Conservation (phyloP, 2,113 vertebrate species). For the Brachyistius frenatus region DNA sequence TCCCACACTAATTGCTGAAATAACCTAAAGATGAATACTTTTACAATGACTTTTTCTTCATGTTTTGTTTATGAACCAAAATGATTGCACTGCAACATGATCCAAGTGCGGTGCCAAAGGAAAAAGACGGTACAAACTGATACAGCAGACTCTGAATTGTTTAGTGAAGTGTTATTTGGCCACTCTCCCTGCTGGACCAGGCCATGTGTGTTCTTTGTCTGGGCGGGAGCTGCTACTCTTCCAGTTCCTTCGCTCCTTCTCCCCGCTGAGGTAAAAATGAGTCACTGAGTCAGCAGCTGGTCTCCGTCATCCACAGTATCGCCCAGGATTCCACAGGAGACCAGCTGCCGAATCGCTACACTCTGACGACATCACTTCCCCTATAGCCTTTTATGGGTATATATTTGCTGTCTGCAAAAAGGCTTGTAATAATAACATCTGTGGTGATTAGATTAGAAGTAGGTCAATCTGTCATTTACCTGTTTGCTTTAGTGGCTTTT, state of each 20-base stretch:
- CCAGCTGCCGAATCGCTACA: slow-evolving; percentile 52
- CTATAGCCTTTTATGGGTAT: slow-evolving; percentile 76
- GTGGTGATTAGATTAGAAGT: neutral
- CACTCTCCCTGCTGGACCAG: slow-evolving; percentile 42
- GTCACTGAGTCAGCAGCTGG: slow-evolving; percentile 84
- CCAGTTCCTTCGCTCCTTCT: slow-evolving; percentile 64
- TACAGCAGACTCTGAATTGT: slow-evolving; percentile 49
- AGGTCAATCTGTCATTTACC: neutral
- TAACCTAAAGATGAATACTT: slow-evolving; percentile 31
- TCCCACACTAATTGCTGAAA: slow-evolving; percentile 10
- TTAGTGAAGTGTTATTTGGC: slow-evolving; percentile 50
- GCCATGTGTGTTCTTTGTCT: slow-evolving; percentile 73
- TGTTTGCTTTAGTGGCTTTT: neutral
- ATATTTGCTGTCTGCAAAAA: slow-evolving; percentile 17
- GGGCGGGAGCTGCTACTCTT: slow-evolving; percentile 61
- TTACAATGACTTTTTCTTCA: slow-evolving; percentile 7
- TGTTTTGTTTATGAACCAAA: slow-evolving; percentile 47
- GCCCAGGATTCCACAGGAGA: slow-evolving; percentile 73
- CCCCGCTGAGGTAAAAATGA: slow-evolving; percentile 81
- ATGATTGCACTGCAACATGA: slow-evolving; percentile 30
- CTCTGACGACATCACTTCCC: slow-evolving; percentile 78
- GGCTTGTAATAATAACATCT: slow-evolving; percentile 5
- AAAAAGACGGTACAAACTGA: slow-evolving; percentile 42
- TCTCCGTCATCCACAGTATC: slow-evolving; percentile 75
- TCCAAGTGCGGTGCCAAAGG: neutral